These are phyloP conservation scores for Bubalus kerabau DNA, from an alignment of 2,113 vertebrate species.

Conservation along the genomic window DNA sequence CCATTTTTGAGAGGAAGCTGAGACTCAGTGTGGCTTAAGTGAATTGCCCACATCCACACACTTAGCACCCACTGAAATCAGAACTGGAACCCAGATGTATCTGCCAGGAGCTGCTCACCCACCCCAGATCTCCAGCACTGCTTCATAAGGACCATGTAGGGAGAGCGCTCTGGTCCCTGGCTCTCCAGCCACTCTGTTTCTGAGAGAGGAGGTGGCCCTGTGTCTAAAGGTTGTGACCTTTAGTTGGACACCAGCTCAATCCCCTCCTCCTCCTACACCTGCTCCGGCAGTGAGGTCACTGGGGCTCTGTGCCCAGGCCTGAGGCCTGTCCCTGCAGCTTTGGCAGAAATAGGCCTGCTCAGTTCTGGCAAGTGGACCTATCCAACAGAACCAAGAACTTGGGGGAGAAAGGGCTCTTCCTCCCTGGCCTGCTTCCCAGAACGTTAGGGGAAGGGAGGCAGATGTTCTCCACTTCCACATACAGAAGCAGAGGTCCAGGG, in stretches of 20 bases:
- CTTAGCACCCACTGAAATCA: not conserved
- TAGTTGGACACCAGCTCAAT: not conserved
- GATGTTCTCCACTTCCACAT: not conserved
- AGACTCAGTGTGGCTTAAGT: not conserved
- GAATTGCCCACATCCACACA: not conserved
- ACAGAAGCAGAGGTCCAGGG: not conserved
- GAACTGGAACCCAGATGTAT: not conserved
- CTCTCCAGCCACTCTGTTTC: not conserved
- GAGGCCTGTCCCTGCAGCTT: conserved; percentile 32
- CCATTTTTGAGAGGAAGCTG: not conserved
- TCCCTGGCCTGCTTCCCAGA: conserved; percentile 27
- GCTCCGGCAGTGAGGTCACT: conserved; percentile 24
- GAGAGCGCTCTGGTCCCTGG: not conserved
- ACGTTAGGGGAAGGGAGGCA: not conserved
- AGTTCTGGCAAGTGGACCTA: not conserved
- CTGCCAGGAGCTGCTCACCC: not conserved
- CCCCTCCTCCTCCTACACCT: not conserved
- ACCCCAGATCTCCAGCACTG: too few relatives aligned
- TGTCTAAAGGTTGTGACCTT: conserved; percentile 34
- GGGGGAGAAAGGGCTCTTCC: conserved; percentile 14
- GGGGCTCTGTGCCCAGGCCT: conserved; percentile 34
- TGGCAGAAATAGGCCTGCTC: conserved; percentile 12
- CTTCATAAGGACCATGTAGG: not conserved
- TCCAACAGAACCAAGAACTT: conserved; percentile 1
- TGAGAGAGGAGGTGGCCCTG: not conserved